Base-by-base conservation (phyloP, 2,113 vertebrate species). In the Tragelaphus imberbis region DNA sequence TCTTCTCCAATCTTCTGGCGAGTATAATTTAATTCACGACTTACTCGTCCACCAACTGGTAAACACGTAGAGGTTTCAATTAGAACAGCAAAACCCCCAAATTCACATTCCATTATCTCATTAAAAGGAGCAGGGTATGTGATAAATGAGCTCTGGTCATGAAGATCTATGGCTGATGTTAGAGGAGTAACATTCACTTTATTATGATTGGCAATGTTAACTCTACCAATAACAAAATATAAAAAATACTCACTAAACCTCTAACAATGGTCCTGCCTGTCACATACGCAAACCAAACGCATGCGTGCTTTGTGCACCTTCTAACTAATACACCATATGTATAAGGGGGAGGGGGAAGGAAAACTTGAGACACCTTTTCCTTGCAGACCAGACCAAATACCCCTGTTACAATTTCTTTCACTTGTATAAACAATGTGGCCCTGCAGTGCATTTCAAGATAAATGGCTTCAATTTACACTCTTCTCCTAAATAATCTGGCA, bases 1-100 rank as follows among this genome's bases (percentile, higher is more conserved):
- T 99, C 99, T 98, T 99, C 99, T 79, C 99, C 99, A 97, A 99
- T 99, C 99, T 99, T 99, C 99, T 99, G 99, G 44, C 99, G 99
- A 1, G 99, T 99, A 98, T 99, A 99, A 98, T 99, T 99, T 98
- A 99, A 99, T 98, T 99, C 99, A 98, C 98, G 99, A 98, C 99
- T 99, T 93, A 99, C 99, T 98, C 99, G 99, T 97, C 99, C 99
- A 95, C 99, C 99, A 98, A 99, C 99, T 99, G 98, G 95, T 97
- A 94, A 97, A 98, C 96, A 97, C 95, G 97, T 63, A 97, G 36
- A 98, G 81, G 61, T 97, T 97, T 96, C 63, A 15, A 59, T 99
- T 95, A 99, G 97, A 95, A 97, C 30, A 90, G 77, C 47, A 81
- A 94, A 84, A 59, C 89, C 75, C 89, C n/a, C 81, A 63, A 15